Evolutionary conservation across 2,797 vertebrate species (phyloP).

Genomic region (Danio tinwini): DNA sequence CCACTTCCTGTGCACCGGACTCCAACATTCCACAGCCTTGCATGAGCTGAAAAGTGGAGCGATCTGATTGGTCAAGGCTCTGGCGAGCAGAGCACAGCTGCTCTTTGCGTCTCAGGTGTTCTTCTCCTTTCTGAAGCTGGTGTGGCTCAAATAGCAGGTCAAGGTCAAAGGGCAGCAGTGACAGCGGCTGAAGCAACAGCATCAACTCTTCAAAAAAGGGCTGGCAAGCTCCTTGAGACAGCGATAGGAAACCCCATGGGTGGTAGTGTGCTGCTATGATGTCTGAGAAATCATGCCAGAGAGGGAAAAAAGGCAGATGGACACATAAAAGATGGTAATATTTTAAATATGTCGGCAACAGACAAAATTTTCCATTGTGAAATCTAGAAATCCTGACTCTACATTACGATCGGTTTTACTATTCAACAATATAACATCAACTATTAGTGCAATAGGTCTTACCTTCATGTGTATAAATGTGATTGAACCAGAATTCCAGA

Average conservation of each 20-base stretch:
- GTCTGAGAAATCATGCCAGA: conserved; percentile 72
- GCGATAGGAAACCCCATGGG: conserved; percentile 88
- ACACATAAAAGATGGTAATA: neutral
- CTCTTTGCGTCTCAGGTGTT: conserved; percentile 91
- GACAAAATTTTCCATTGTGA: no score
- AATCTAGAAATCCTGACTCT: neutral
- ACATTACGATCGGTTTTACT: neutral
- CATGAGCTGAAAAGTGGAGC: conserved; percentile 95
- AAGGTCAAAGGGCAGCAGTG: conserved; percentile 93
- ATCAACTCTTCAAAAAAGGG: conserved; percentile 91
- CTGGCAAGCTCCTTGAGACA: conserved; percentile 87
- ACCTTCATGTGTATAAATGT: conserved; percentile 96
- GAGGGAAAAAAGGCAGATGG: conserved; percentile 12
- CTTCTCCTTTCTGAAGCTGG: conserved; percentile 87
- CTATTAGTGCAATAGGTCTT: conserved; percentile 34
- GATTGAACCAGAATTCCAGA: conserved; percentile 97
- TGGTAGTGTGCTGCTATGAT: conserved; percentile 90
- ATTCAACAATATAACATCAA: conserved; percentile 2
- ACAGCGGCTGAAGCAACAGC: conserved; percentile 93
- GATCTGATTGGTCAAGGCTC: conserved; percentile 81
- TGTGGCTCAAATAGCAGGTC: conserved; percentile 92
- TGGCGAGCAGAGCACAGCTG: conserved; percentile 87
- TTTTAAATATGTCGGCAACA: neutral
- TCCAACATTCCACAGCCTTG: conserved; percentile 74
- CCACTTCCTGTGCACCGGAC: conserved; percentile 40